Percentiles rank a stretch among this genome's conserved stretches.
These are phyloP conservation scores for Drosophila neutralis DNA, from an alignment of 2,888 invertebrate genomes.

Conservation along the genomic window DNA sequence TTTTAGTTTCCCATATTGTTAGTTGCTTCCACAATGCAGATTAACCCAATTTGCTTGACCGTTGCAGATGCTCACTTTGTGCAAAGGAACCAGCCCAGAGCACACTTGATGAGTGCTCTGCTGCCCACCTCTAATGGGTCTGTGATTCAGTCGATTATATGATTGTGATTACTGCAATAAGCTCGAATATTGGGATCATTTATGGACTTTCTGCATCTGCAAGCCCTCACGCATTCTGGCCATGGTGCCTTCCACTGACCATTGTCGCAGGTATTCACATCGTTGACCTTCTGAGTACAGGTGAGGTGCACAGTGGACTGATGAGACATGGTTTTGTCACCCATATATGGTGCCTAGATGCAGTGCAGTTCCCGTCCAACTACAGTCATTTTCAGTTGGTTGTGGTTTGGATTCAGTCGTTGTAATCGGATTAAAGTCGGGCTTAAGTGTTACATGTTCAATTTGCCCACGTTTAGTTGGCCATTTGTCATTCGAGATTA, in stretches of 20 bases:
- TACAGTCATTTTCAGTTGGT: slow-evolving; percentile 2
- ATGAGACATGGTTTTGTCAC: slow-evolving; percentile 11
- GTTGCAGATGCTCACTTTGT: slow-evolving; percentile 39
- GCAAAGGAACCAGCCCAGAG: slow-evolving; percentile 5
- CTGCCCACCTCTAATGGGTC: background rate
- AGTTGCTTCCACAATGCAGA: accelerated
- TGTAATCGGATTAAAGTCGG: no score
- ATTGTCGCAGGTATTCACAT: slow-evolving; percentile 30
- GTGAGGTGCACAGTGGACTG: slow-evolving; percentile 12
- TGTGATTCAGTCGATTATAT: slow-evolving; percentile 12
- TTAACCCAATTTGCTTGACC: slow-evolving; percentile 64
- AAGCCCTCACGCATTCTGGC: slow-evolving; percentile 25
- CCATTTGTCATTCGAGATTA: background rate
- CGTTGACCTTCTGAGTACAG: slow-evolving; percentile 20
- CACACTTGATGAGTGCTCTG: slow-evolving; percentile 7
- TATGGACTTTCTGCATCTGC: slow-evolving; percentile 2
- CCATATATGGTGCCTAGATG: background rate
- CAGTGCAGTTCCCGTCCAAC: slow-evolving; percentile 11
- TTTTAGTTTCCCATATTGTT: slow-evolving; percentile 11
- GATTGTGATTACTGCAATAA: slow-evolving; percentile 1
- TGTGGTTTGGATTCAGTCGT: background rate
- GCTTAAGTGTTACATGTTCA: background rate
- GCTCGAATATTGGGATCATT: slow-evolving; percentile 4
- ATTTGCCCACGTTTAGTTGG: accelerated
- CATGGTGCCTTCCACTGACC: slow-evolving; percentile 36